Base-by-base conservation (phyloP, 2,113 vertebrate genomes). In the Anser brachyrhynchus region DNA sequence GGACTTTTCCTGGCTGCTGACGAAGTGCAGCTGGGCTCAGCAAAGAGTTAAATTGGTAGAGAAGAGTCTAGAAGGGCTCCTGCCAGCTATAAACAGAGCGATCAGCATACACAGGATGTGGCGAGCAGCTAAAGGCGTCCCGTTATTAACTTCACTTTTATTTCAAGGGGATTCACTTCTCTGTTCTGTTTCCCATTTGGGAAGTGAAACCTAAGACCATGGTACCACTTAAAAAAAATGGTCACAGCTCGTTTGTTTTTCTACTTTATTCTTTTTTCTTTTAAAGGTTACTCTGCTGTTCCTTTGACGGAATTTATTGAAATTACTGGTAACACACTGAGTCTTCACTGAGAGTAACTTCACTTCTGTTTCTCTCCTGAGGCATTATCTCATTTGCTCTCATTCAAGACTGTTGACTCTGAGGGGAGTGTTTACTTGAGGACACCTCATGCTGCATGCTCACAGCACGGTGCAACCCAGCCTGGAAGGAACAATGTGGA, bases 71-170 rank as follows among this genome's bases (percentile, higher is more conserved):
- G 96, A 97, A 95, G 65, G 85, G 79, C 57, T 93, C 81, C 94
- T 87, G 67, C 87, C 95, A 82, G 95, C 96, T 97, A 94, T 96
- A 96, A 98, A 97, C 96, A 97, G 92, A 72, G 73, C 18, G 49
- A 96, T 87, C 28, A 87, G 92, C 96, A 91, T 75, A 96, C 96
- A 97, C 98, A 98, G 98, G 98, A 98, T 98, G 98, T 98, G 98
- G 98, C 97, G 91, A 77, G 93, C 81, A 97, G 87, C 97, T 96
- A 64, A 92, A 95, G 96, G 88, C 90, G 51, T 97, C 97, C 97
- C 96, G 92, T 97, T 97, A 98, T 97, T 98, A 98, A 98, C 97
- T 97, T 98, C 97, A 97, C 97, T 98, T 98, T 98, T 98, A 97
- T 98, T 98, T 98, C 97, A 97, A 97, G 97, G 97, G 96, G 96